Evolutionary conservation across 2,888 invertebrate genomes (phyloP), one percentile per base, ranked within the genome.

Genomic region (Pharmacophagus antenor): DNA sequence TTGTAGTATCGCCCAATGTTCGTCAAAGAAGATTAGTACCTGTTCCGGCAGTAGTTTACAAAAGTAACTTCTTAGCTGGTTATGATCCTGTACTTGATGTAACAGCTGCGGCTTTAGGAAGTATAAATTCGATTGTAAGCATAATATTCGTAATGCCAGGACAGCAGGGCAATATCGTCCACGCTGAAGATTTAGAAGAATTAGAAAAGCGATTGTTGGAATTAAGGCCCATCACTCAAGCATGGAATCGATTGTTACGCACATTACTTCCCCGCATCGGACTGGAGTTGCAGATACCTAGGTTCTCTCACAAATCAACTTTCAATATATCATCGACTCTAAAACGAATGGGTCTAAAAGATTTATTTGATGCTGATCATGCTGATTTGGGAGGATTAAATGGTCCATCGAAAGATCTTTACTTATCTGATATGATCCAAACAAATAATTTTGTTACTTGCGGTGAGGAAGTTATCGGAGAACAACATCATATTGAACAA

Each of bases 1-100:
- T 96, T 81, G 96, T 95, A 27, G 96, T 95, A 0, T 93, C 95
- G 46, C 96, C 95, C 0, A 94, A 94, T 7, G 94, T 95, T 2
- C 92, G 96, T 22, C 95, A 96, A 77, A 92, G 95, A 27, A 93
- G 96, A 51, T 85, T 97, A 5, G 94, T 97, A 0, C 96, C 96
- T 0, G 94, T 97, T 3, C 97, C 97, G 0, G 96, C 97, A 0
- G 95, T 94, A 0, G 94, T 96, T 0, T 96, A 94, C 86, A 93
- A 93, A 66, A 90, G 91, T 6, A 95, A 94, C 8, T 96, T 97
- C 68, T 85, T 95, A 22, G 97, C 96, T 1, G 96, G 97, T 10
- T 97, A 97, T 74, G 97, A 97, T 69, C 95, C 96, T 0, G 93
- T 93, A 37, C 81, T 97, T 37, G 97, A 97, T 73, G 96, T 96